Conservation (phyloP, 2,888 invertebrate genomes). For the Tryphoninae sp. region DNA sequence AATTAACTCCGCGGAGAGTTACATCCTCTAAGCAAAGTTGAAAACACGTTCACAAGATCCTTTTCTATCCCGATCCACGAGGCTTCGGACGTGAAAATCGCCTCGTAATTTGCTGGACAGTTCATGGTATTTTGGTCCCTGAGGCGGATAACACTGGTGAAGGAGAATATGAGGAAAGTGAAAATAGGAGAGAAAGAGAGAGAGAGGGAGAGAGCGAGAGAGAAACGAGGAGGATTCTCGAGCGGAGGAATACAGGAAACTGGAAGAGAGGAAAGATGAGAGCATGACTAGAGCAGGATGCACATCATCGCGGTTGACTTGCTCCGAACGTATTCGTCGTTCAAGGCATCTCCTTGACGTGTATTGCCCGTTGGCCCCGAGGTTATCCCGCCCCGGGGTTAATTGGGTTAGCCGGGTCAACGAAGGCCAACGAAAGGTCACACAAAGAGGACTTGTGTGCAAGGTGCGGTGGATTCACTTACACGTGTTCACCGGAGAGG, state of each 20-base stretch:
- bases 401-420: slow-evolving; percentile 60
- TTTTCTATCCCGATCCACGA: slow-evolving; percentile 4
- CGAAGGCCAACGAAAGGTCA: slow-evolving; percentile 45
- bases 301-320: slow-evolving; percentile 7
- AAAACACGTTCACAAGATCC: background rate
- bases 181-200: background rate
- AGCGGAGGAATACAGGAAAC: background rate
- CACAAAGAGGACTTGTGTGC: slow-evolving; percentile 21
- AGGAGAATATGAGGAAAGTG: background rate
- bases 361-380: slow-evolving; percentile 29
- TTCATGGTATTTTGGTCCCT: slow-evolving; percentile 16
- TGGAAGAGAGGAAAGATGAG: background rate
- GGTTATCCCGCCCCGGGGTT: slow-evolving; percentile 45
- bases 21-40: slow-evolving; percentile 30
- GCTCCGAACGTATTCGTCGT: slow-evolving; percentile 20
- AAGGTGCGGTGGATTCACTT: slow-evolving; percentile 41
- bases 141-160: background rate
- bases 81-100: slow-evolving; percentile 29
- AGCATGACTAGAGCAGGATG: slow-evolving; percentile 5
- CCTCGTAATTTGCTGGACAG: slow-evolving; percentile 38
- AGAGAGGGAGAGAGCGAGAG: background rate
- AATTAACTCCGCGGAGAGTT: slow-evolving; percentile 49
- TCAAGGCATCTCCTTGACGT: slow-evolving; percentile 5
- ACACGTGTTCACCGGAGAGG: slow-evolving; percentile 28
- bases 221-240: slow-evolving; percentile 6